Conservation (phyloP, 2,797 vertebrate species). For the Clarias pachynema region DNA sequence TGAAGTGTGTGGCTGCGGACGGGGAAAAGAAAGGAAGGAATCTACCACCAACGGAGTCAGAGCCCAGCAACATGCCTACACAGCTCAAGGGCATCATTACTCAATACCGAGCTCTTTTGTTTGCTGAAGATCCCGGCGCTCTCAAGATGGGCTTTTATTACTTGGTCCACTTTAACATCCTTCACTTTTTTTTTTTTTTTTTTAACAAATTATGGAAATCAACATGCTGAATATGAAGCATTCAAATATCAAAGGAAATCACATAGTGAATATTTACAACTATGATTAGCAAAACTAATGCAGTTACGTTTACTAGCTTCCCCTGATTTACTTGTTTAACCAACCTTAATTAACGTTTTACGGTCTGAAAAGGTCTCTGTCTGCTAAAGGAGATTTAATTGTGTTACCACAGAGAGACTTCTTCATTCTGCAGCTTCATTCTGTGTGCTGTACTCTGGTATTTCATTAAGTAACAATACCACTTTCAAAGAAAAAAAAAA, state of each 20-base stretch:
- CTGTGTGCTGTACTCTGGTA: slow-evolving; percentile 19
- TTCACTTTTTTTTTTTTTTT: slow-evolving; percentile 13
- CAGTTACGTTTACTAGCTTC: neutral
- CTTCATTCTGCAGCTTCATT: slow-evolving; percentile 24
- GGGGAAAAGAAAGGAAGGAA: slow-evolving; percentile 43
- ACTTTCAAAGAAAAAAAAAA: slow-evolving; percentile 55
- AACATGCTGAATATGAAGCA: neutral
- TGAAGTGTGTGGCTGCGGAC: slow-evolving; percentile 27
- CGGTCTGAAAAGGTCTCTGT: slow-evolving; percentile 27
- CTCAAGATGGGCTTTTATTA: slow-evolving; percentile 4
- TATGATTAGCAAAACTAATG: neutral
- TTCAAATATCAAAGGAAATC: neutral
- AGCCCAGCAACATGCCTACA: slow-evolving; percentile 39
- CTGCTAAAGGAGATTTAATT: slow-evolving; percentile 33
- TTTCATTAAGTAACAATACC: slow-evolving; percentile 53
- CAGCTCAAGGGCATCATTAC: slow-evolving; percentile 37
- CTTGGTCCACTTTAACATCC: neutral
- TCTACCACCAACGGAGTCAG: slow-evolving; percentile 35
- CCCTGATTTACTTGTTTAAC: slow-evolving; percentile 28
- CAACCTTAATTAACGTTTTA: slow-evolving; percentile 24
- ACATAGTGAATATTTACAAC: neutral
- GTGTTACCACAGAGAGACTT: slow-evolving; percentile 29
- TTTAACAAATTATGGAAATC: slow-evolving; percentile 21
- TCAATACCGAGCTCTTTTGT: slow-evolving; percentile 25
- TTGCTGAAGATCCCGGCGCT: slow-evolving; percentile 21